Evolutionary conservation across 2,113 vertebrate species (phyloP).

Genomic region (Tursiops truncatus): DNA sequence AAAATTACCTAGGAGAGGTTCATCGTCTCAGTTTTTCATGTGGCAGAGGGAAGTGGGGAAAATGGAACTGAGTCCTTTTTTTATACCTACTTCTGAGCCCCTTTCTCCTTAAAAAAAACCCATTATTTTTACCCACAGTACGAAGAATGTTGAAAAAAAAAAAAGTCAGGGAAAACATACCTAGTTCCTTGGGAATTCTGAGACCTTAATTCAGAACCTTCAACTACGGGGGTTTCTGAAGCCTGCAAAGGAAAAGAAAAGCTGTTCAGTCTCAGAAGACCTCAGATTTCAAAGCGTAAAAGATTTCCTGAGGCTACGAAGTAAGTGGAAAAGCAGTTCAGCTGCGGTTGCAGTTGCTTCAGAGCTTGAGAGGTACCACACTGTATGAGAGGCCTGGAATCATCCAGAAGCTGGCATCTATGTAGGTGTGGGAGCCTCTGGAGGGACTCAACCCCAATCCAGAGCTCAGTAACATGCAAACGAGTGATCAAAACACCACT

Average conservation of each 20-base stretch:
- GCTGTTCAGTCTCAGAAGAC: neutral
- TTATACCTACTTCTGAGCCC: neutral
- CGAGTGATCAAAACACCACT: neutral
- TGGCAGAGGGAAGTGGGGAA: neutral
- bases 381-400: neutral
- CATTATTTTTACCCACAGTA: neutral
- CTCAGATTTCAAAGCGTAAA: neutral
- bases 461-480: neutral
- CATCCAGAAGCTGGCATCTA: neutral
- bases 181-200: neutral
- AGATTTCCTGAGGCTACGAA: neutral
- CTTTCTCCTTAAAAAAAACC: neutral
- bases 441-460: neutral
- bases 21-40: neutral
- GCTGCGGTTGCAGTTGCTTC: neutral
- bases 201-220: slow-evolving; percentile 47
- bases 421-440: neutral
- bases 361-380: neutral
- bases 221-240: slow-evolving; percentile 10
- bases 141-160: neutral
- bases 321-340: neutral
- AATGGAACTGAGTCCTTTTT: neutral
- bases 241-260: slow-evolving; percentile 24
- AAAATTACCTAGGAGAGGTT: neutral
- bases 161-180: neutral